phyloP scores from a whole-genome alignment of 2,888 invertebrate genomes.

The Zygaena filipendulae region DNA sequence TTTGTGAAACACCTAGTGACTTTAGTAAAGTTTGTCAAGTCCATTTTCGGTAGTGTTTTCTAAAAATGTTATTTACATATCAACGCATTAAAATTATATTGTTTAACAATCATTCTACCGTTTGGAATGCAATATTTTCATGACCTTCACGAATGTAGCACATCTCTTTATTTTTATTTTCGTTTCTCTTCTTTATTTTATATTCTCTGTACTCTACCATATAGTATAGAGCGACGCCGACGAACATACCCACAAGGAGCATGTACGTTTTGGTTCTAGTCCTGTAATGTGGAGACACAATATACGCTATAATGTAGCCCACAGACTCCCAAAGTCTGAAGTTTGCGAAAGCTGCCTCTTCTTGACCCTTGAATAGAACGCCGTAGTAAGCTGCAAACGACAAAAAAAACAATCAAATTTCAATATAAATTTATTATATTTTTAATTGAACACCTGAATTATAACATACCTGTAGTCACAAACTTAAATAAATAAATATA shows the following conservation, averaged over 20 bases:
- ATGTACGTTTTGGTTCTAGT: constrained; percentile 65
- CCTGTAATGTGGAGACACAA: constrained; percentile 62
- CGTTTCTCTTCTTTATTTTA: constrained; percentile 22
- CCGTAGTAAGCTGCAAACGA: constrained; percentile 71
- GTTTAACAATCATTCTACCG: constrained; percentile 1
- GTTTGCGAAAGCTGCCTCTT: constrained; percentile 77
- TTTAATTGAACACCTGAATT: background rate
- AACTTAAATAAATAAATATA: too few species aligned
- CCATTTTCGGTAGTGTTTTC: too few species aligned
- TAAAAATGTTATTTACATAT: background rate
- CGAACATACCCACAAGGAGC: constrained; percentile 45
- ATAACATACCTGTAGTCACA: too few species aligned
- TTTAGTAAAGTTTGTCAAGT: too few species aligned
- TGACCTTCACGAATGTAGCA: background rate
- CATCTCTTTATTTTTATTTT: background rate
- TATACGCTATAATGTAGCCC: constrained; percentile 73
- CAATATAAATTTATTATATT: constrained; percentile 6
- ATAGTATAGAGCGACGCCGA: constrained; percentile 66
- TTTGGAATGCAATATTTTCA: constrained; percentile 5
- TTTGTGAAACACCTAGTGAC: too few species aligned
- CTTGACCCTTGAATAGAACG: constrained; percentile 68
- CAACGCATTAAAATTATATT: background rate
- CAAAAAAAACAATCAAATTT: too few species aligned
- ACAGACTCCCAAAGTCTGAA: constrained; percentile 76
- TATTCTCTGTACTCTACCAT: constrained; percentile 40